Base-by-base conservation (phyloP, 2,888 invertebrate genomes). In the Parnassius apollo region DNA sequence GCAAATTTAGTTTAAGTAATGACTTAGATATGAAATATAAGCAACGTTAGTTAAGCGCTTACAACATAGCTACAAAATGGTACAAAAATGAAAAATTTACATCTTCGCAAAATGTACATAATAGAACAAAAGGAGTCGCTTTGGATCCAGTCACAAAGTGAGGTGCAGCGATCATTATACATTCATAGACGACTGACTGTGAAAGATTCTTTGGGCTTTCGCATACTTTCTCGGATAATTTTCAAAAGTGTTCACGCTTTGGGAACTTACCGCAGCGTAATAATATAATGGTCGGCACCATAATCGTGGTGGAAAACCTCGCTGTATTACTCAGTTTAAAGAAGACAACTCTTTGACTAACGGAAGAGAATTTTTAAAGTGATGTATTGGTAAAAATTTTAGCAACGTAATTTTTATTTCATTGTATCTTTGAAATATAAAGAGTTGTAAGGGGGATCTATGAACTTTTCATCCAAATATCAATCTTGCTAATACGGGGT, bases 161-260 rank as follows among this genome's bases (percentile, higher is more conserved):
- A 73, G 72, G 68, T 71, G 73, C 77, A 72, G 68, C 72, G 76
- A 86, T 88, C 90, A 88, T 90, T 90, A 90, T 88, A 89, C 80
- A 85, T 88, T 90, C 83, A 89, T 86, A 86, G 84, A 73, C 81
- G 88, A 83, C 72, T 85, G 87, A 68, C 75, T 82, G 74, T 77
- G 81, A 84, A 84, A 84, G 83, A 85, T 82, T 83, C 79, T 75
- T 81, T 78, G 76, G 73, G 73, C 79, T 75, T 73, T 65, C 62
- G 75, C 75, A 78, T 80, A 79, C 81, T 76, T 80, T 78, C 74
- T 77, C 74, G 75, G 75, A 76, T 79, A 78, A 83, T 81, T 82
- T 77, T 78, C 81, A 84, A 86, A 80, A 87, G 86, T 79, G 76
- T 72, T 76, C 74, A 71, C 77, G 77, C 82, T 80, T 82, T 75